These are phyloP conservation scores for Eonycteris spelaea DNA, from an alignment of 2,113 vertebrate species.

Conservation along the genomic window DNA sequence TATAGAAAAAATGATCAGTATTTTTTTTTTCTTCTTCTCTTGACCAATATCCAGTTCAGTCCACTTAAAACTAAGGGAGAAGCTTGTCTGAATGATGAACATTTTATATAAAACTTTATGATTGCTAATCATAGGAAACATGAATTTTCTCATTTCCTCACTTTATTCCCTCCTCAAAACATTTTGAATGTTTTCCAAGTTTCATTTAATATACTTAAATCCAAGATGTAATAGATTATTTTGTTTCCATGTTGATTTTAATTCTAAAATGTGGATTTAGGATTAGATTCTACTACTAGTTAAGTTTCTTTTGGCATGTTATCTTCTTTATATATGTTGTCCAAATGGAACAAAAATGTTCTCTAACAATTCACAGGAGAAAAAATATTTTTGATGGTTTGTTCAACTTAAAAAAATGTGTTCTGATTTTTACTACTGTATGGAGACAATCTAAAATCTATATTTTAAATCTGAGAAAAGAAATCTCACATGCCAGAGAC, in stretches of 20 bases:
- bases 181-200: conserved; percentile 61
- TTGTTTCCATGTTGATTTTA: conserved; percentile 39
- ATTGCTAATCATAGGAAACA: conserved; percentile 50
- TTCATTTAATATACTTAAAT: conserved; percentile 52
- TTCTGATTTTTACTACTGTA: background rate
- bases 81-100: background rate
- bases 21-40: background rate
- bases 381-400: background rate
- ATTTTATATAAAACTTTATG: conserved; percentile 37
- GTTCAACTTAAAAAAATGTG: background rate
- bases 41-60: background rate
- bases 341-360: background rate
- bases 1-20: background rate
- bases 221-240: background rate
- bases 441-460: background rate
- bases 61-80: background rate
- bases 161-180: conserved; percentile 37
- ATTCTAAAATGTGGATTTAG: conserved; percentile 4
- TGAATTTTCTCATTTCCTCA: conserved; percentile 47
- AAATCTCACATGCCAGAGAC: background rate
- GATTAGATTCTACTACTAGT: background rate
- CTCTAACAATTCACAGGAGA: background rate
- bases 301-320: conserved; percentile 46
- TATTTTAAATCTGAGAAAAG: background rate
- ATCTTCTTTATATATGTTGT: conserved; percentile 29